A percentile compares a stretch with the other conserved stretches of the same genome.
phyloP scores from a whole-genome alignment of 2,113 vertebrate species.

The Scatophagus argus region DNA sequence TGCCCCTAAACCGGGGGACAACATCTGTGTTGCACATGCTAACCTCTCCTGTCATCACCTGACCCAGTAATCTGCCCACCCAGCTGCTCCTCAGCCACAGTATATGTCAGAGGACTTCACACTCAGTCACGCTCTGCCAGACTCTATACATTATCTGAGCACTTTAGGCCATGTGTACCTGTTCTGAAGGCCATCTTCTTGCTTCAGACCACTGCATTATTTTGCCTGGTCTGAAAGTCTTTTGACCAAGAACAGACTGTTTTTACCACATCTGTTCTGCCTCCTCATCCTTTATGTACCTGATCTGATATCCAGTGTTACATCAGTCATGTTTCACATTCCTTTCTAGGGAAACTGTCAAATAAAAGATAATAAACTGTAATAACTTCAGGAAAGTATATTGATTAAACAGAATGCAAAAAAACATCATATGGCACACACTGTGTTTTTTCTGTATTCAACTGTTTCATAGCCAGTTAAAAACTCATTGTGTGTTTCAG shows the following conservation, averaged over 20 bases:
- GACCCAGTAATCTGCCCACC: conserved; percentile 30
- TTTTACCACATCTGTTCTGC: conserved; percentile 11
- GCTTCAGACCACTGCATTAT: neutral
- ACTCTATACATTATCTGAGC: neutral
- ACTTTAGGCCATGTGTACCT: neutral
- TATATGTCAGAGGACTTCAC: conserved; percentile 12
- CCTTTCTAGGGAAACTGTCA: neutral
- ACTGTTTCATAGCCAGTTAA: no score
- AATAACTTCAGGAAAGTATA: neutral
- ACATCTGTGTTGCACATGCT: conserved; percentile 7
- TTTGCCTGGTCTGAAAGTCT: neutral
- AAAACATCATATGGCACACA: neutral
- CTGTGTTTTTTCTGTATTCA: no score
- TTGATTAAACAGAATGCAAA: neutral
- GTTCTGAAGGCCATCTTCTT: conserved; percentile 8
- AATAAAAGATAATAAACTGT: neutral
- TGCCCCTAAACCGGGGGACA: conserved; percentile 8
- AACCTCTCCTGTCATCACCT: conserved; percentile 11
- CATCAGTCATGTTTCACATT: neutral
- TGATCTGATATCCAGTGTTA: neutral
- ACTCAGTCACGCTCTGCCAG: conserved; percentile 28
- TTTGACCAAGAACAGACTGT: conserved; percentile 10
- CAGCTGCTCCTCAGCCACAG: conserved; percentile 51
- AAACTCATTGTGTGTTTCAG: no score
- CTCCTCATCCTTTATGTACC: neutral